Conservation (phyloP, 1,140 invertebrate genomes). For the Brachionus paranguensis region DNA sequence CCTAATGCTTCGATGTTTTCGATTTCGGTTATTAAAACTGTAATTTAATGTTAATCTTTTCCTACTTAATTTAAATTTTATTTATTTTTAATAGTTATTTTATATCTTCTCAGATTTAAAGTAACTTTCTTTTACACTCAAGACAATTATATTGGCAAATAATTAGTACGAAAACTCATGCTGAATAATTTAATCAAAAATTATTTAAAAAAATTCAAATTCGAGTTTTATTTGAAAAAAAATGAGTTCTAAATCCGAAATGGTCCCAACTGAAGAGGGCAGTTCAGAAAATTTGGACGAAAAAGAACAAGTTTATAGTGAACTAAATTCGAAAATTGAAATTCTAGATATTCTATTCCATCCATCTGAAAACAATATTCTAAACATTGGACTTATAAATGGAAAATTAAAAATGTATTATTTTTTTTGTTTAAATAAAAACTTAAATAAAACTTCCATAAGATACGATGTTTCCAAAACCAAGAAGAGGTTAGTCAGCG, state of each 20-base stretch:
- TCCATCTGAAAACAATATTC: conserved; percentile 28
- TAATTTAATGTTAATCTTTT: too few relatives aligned
- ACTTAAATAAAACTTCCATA: neutral
- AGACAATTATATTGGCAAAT: neutral
- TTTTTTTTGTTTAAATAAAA: neutral
- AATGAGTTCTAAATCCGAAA: neutral
- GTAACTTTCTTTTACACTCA: neutral
- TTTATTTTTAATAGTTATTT: too few relatives aligned
- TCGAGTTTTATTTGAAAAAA: neutral
- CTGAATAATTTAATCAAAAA: neutral
- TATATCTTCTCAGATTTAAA: neutral
- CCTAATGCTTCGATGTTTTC: too few relatives aligned
- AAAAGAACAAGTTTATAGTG: conserved; percentile 24
- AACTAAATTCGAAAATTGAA: conserved; percentile 19
- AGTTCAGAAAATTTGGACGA: neutral
- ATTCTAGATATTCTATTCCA: conserved; percentile 26
- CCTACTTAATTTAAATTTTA: too few relatives aligned
- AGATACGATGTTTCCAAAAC: conserved; percentile 17
- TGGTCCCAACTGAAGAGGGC: neutral
- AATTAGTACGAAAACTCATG: neutral
- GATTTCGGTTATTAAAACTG: too few relatives aligned
- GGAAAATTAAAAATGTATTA: conserved; percentile 34
- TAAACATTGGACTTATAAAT: conserved; percentile 15
- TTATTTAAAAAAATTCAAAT: neutral
- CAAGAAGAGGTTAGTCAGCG: conserved; percentile 1